phyloP scores from a whole-genome alignment of 2,113 vertebrate species.

The Eonycteris spelaea region DNA sequence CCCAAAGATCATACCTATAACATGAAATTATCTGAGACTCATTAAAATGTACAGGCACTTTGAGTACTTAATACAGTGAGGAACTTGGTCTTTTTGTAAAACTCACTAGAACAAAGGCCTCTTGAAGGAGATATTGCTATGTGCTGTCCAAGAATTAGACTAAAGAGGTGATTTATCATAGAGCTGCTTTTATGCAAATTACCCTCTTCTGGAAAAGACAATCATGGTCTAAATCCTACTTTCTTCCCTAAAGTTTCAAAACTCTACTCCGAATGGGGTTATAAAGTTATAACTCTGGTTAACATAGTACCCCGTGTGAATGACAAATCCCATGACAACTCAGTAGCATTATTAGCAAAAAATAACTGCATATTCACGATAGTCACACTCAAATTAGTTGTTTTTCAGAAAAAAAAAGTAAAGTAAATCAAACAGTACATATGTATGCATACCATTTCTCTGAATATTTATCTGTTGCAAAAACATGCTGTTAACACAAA shows the following conservation, averaged over 20 bases:
- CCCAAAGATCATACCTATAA: background rate
- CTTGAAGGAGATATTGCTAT: background rate
- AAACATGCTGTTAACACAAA: background rate
- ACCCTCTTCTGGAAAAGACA: background rate
- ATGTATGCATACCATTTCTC: background rate
- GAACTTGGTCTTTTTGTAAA: slow-evolving; percentile 2
- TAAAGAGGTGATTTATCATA: background rate
- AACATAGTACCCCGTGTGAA: background rate
- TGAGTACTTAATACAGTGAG: background rate
- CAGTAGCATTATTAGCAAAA: background rate
- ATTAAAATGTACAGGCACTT: background rate
- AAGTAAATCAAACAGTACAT: background rate
- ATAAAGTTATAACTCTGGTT: background rate
- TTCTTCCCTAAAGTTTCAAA: background rate
- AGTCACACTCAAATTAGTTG: background rate
- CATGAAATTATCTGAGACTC: slow-evolving; percentile 38
- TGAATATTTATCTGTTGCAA: background rate
- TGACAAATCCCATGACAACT: background rate
- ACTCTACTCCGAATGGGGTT: background rate
- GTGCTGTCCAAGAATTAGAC: background rate
- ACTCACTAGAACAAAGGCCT: background rate
- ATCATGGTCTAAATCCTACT: background rate
- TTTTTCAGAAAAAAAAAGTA: background rate
- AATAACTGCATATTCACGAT: background rate
- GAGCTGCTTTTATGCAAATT: background rate